Evolutionary conservation across 2,888 invertebrate genomes (phyloP).

Genomic region (Standfussiana lucernea): DNA sequence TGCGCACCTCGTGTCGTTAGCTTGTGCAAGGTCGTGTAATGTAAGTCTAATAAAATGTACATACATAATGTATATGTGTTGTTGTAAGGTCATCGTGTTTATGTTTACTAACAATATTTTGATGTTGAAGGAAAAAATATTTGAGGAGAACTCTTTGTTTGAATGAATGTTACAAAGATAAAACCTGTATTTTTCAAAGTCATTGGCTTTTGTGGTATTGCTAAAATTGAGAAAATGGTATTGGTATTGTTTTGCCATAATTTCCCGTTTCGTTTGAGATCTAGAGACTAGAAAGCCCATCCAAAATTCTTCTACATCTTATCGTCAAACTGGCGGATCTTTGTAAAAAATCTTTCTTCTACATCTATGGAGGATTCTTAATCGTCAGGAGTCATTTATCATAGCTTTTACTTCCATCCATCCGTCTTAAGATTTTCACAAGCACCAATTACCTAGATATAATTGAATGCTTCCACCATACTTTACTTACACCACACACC

Average conservation of each 20-base stretch:
- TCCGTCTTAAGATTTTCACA: too few relatives aligned
- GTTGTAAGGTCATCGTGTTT: constrained; percentile 39
- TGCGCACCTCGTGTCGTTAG: constrained; percentile 53
- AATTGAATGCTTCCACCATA: background rate
- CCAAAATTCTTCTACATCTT: too few relatives aligned
- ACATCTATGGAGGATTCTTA: too few relatives aligned
- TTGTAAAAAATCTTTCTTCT: too few relatives aligned
- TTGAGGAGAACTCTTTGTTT: constrained; percentile 4
- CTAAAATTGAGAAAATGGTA: too few relatives aligned
- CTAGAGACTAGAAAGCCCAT: background rate
- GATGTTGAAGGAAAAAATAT: constrained; percentile 8
- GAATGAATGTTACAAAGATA: background rate
- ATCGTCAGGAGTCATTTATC: too few relatives aligned
- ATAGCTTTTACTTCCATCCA: too few relatives aligned
- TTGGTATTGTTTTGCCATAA: too few relatives aligned
- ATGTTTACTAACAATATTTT: constrained; percentile 37
- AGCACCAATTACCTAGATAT: background rate
- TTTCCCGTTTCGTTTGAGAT: too few relatives aligned
- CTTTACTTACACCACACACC: too few relatives aligned
- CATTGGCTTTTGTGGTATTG: background rate
- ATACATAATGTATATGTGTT: constrained; percentile 33
- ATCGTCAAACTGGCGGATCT: too few relatives aligned
- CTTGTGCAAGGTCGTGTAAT: constrained; percentile 57
- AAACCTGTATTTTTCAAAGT: background rate
- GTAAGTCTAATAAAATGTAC: constrained; percentile 61